A percentile compares a stretch with the other conserved stretches of the same genome.
Evolutionary conservation across 2,888 invertebrate genomes (phyloP).

Genomic region (Ormyrus rosae): DNA sequence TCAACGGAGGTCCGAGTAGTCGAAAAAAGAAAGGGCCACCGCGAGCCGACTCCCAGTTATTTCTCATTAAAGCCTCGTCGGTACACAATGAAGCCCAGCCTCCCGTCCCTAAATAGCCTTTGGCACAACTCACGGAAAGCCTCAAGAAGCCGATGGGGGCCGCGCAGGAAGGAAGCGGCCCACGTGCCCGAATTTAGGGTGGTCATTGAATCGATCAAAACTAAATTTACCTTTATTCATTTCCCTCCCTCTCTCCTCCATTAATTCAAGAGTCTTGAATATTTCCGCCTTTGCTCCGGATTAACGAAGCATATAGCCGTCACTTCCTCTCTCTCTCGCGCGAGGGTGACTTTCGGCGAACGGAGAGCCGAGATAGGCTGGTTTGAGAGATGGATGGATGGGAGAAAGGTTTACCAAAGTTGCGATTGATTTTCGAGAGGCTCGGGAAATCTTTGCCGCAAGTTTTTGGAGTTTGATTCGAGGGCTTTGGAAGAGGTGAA

Average conservation of each 20-base stretch:
- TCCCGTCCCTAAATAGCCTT: neutral
- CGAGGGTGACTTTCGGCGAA: no score
- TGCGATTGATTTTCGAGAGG: no score
- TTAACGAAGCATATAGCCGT: conserved; percentile 32
- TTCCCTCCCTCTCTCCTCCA: neutral
- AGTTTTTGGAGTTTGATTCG: no score
- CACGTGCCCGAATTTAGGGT: conserved; percentile 16
- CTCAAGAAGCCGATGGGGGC: conserved; percentile 15
- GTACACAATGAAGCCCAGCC: neutral
- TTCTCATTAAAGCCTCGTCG: conserved; percentile 4
- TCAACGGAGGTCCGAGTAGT: no score
- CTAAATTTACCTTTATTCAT: conserved; percentile 47
- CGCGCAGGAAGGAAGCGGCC: conserved; percentile 1
- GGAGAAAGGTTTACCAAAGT: no score
- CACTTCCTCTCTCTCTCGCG: no score
- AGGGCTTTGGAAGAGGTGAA: no score
- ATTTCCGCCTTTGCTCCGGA: conserved; percentile 1
- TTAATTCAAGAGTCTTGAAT: conserved; percentile 39
- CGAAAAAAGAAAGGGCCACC: no score
- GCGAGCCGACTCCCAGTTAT: neutral
- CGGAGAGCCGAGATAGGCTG: no score
- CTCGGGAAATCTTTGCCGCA: no score
- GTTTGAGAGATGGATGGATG: no score
- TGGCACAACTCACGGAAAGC: neutral
- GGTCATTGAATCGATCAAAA: conserved; percentile 45